Conservation (phyloP, 2,113 vertebrate species). For the Suncus etruscus region DNA sequence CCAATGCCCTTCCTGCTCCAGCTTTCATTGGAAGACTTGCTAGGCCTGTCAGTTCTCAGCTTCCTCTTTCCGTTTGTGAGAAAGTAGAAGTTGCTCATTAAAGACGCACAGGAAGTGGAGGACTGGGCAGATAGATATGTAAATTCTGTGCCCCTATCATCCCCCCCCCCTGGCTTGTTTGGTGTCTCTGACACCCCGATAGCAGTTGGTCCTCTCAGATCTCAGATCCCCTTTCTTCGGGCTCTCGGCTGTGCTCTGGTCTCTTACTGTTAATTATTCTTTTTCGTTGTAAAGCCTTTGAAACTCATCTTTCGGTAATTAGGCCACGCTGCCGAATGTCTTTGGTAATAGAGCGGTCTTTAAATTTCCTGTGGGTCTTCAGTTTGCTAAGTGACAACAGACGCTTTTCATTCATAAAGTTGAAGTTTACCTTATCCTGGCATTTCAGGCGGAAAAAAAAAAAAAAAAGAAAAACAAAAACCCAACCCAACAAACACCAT, state of each 20-base stretch:
- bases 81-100: neutral
- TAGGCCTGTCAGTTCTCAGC: neutral
- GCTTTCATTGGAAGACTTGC: neutral
- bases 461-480: no score
- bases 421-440: constrained; percentile 67
- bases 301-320: constrained; percentile 73
- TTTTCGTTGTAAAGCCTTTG: constrained; percentile 71
- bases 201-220: constrained; percentile 23
- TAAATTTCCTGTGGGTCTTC: constrained; percentile 70
- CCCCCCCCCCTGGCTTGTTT: neutral
- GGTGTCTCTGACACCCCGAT: constrained; percentile 20
- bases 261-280: constrained; percentile 73
- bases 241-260: neutral
- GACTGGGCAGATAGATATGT: neutral
- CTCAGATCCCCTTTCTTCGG: neutral
- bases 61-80: neutral
- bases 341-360: constrained; percentile 64
- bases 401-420: constrained; percentile 77
- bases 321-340: constrained; percentile 68
- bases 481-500: constrained; percentile 18
- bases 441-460: constrained; percentile 62
- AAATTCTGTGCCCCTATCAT: neutral
- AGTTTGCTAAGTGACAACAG: constrained; percentile 63
- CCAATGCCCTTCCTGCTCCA: constrained; percentile 17
- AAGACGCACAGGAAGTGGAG: neutral